Evolutionary conservation across 2,888 invertebrate species (phyloP).

Genomic region (Leuctra nigra): DNA sequence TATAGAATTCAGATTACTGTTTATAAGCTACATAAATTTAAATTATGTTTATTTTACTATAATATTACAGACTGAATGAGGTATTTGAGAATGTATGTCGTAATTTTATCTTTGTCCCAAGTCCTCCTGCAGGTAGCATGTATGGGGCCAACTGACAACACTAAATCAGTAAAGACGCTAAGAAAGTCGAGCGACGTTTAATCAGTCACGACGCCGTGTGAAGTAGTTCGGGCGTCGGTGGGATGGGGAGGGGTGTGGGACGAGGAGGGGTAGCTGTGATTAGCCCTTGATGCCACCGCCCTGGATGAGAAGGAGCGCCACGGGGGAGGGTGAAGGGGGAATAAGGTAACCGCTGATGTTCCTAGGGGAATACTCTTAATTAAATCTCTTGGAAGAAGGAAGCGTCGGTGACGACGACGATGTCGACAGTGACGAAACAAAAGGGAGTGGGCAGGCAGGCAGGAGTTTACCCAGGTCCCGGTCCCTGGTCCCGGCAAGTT

Average conservation of each 20-base stretch:
- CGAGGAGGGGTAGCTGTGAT: conserved; percentile 21
- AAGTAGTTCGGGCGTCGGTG: conserved; percentile 17
- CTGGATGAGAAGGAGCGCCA: conserved; percentile 8
- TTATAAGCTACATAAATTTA: too few relatives aligned
- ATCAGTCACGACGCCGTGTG: conserved; percentile 22
- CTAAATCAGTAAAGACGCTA: conserved; percentile 6
- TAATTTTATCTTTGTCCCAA: too few relatives aligned
- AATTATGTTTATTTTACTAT: too few relatives aligned
- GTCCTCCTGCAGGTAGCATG: too few relatives aligned
- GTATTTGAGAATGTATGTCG: too few relatives aligned
- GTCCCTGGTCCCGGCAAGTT: too few relatives aligned
- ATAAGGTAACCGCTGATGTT: conserved; percentile 24
- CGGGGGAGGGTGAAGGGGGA: too few relatives aligned
- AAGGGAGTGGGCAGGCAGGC: neutral
- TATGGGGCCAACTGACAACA: too few relatives aligned
- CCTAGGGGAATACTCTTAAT: conserved; percentile 22
- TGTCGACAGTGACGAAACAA: conserved; percentile 1
- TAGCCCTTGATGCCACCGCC: conserved; percentile 23
- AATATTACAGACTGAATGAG: too few relatives aligned
- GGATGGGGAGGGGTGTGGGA: conserved; percentile 4
- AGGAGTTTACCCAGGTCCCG: neutral
- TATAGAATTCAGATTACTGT: too few relatives aligned
- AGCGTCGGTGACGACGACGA: conserved; percentile 10
- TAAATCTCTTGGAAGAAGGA: conserved; percentile 23
- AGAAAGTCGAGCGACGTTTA: conserved; percentile 21